Evolutionary conservation across 1,140 invertebrate genomes (phyloP).

Genomic region (Helicoverpa armigera): DNA sequence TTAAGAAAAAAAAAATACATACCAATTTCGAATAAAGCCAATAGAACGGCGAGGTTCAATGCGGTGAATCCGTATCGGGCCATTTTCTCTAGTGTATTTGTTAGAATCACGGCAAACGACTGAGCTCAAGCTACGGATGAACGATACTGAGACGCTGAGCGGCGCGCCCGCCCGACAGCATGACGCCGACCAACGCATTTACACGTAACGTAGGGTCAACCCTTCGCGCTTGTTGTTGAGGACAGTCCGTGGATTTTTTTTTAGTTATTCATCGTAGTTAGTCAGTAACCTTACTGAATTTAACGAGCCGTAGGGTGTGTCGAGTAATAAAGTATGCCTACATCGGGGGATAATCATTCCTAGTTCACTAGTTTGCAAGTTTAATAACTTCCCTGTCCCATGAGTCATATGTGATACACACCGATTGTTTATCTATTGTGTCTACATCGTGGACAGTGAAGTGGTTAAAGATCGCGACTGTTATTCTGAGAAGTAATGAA

Average conservation of each 20-base stretch:
- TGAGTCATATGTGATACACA: too few species aligned
- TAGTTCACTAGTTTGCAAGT: too few species aligned
- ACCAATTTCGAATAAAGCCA: conserved; percentile 77
- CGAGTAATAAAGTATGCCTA: too few species aligned
- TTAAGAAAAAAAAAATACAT: conserved; percentile 57
- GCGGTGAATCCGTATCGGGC: conserved; percentile 68
- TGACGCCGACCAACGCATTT: conserved; percentile 77
- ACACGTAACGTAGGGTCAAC: conserved; percentile 65
- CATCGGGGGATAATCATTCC: too few species aligned
- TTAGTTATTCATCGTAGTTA: too few species aligned
- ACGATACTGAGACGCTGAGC: conserved; percentile 67
- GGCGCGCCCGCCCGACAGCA: conserved; percentile 64
- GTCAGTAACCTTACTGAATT: too few species aligned
- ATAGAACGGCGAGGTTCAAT: conserved; percentile 68
- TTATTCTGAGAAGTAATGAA: too few species aligned
- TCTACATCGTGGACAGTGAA: too few species aligned
- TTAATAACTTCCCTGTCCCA: too few species aligned
- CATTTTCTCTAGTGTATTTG: conserved; percentile 61
- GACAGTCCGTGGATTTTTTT: not conserved
- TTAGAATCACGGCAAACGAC: conserved; percentile 57
- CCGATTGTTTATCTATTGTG: too few species aligned
- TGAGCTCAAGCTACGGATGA: conserved; percentile 62
- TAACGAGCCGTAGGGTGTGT: too few species aligned
- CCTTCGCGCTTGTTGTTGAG: conserved; percentile 14
- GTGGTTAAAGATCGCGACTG: too few species aligned